A percentile compares a stretch with the other conserved stretches of the same genome.
phyloP scores from a whole-genome alignment of 2,113 vertebrate species.

The Podocnemis expansa region DNA sequence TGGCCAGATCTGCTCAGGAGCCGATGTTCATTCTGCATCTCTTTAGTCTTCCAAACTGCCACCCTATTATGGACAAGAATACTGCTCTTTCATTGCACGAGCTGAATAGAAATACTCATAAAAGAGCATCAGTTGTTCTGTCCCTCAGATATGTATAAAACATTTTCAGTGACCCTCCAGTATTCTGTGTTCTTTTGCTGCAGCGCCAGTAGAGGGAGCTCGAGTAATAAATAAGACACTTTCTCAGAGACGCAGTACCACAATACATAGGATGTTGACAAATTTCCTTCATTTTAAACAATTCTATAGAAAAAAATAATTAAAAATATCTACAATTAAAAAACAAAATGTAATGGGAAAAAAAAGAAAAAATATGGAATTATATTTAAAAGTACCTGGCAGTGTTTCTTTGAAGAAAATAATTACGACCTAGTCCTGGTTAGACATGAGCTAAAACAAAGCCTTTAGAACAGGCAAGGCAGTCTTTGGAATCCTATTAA shows the following conservation, averaged over 20 bases:
- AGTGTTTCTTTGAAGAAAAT: neutral
- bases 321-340: neutral
- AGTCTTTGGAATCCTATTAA: neutral
- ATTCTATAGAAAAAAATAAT: neutral
- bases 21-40: neutral
- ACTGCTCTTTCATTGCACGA: neutral
- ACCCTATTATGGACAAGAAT: neutral
- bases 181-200: neutral
- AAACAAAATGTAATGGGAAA: neutral
- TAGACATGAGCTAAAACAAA: neutral
- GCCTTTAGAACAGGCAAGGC: neutral
- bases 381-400: neutral
- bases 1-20: neutral
- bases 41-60: neutral
- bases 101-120: neutral
- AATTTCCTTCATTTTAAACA: neutral
- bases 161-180: neutral
- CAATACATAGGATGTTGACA: accelerated
- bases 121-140: neutral
- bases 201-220: conserved; percentile 59
- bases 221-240: neutral
- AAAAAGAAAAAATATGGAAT: neutral
- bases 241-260: neutral
- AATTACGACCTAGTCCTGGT: neutral
- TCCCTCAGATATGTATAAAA: neutral